Evolutionary conservation across 2,888 invertebrate species (phyloP), one percentile per base, ranked within the genome.

Genomic region (Xestia ashworthii): DNA sequence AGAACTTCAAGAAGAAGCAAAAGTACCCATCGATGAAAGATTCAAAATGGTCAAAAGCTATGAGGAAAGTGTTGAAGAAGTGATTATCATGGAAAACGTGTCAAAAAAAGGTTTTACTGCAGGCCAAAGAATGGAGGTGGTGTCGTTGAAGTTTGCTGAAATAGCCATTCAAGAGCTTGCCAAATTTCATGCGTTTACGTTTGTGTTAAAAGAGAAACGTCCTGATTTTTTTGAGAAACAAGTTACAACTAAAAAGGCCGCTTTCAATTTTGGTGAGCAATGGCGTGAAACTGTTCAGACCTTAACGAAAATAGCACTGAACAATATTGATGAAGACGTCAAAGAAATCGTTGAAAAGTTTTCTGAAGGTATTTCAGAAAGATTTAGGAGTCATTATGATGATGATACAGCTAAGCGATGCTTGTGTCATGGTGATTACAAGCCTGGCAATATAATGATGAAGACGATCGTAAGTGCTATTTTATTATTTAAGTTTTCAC

Each of bases 371-470:
- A 80, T 90, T 9, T 32, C 84, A 0, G 85, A 91, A 1, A 92
- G 88, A 55, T 89, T 87, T 80, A 68, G 71, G 2, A 80, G 85
- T 12, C 90, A 92, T 77, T 80, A 87, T 19, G 81, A 78, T n/a
- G 91, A 92, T 5, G 81, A 84, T 32, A 76, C 79, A 22, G 66
- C 71, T 5, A 53, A 87, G 22, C 78, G 88, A 32, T 92, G 92
- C 73, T 71, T 95, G 9, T 92, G 93, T 62, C 95, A 95, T 81
- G 95, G 95, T 2, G 95, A 95, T 87, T 95, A 91, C 74, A 93
- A 92, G 78, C 88, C 91, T n/a, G 93, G 91, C 73, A 95, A 95
- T 86, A 89, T 95, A 25, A 80, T 95, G 87, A 69, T 86, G 12
- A 93, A 92, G 85, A 89, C 92, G 83, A 71, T 58, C 41, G 95